Conservation (phyloP, 2,888 invertebrate genomes). For the Leucophora obtusa region DNA sequence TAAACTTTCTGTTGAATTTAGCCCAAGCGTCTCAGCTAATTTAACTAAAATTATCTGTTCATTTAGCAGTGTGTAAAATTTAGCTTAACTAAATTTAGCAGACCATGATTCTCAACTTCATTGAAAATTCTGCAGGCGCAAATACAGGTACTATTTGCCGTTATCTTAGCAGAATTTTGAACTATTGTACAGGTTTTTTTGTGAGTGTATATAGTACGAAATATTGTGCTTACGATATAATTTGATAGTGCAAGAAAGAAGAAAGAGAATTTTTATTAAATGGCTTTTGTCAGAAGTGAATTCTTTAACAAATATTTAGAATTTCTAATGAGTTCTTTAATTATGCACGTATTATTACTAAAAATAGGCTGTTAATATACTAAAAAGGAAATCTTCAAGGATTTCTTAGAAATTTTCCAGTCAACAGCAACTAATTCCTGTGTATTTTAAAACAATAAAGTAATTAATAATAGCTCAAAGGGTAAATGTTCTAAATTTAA, state of each 20-base stretch:
- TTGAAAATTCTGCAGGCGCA: too few relatives aligned
- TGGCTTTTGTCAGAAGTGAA: constrained; percentile 54
- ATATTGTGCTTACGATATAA: constrained; percentile 56
- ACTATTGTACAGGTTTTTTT: too few relatives aligned
- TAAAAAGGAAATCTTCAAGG: not conserved
- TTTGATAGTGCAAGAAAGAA: constrained; percentile 25
- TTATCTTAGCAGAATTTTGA: too few relatives aligned
- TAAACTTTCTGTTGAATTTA: too few relatives aligned
- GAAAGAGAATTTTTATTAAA: constrained; percentile 45
- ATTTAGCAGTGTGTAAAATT: too few relatives aligned
- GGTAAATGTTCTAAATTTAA: not conserved
- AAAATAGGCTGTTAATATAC: not conserved
- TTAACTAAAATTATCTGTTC: too few relatives aligned
- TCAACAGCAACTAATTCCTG: not conserved
- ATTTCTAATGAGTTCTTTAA: constrained; percentile 46
- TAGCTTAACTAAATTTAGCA: too few relatives aligned
- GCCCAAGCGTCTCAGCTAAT: too few relatives aligned
- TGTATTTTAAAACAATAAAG: not conserved
- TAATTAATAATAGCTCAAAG: not conserved
- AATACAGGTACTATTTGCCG: too few relatives aligned
- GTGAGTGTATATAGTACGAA: too few relatives aligned
- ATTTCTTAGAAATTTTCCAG: not conserved
- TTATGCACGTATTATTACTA: not conserved
- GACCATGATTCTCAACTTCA: too few relatives aligned
- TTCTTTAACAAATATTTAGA: constrained; percentile 51